Evolutionary conservation across 2,888 invertebrate genomes (phyloP).

Genomic region (Petrophora chlorosata): DNA sequence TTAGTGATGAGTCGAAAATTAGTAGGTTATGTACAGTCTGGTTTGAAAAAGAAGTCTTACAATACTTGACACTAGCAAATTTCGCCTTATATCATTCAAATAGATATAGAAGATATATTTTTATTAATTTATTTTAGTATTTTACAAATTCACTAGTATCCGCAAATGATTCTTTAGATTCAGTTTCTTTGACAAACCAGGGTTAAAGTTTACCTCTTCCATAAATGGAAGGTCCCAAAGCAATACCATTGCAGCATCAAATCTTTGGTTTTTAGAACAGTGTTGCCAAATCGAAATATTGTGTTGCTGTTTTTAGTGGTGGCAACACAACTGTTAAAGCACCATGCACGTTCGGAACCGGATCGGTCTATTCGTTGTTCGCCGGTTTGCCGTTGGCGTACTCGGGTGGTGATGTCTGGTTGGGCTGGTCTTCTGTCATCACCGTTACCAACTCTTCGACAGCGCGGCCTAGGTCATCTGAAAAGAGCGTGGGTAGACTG

Average conservation of each 20-base stretch:
- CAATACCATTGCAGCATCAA: constrained; percentile 38
- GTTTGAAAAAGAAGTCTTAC: constrained; percentile 26
- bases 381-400: constrained; percentile 78
- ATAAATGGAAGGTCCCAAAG: constrained; percentile 31
- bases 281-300: constrained; percentile 65
- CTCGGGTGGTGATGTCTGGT: constrained; percentile 68
- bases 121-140: constrained; percentile 9
- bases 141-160: constrained; percentile 8
- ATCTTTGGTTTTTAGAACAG: constrained; percentile 54
- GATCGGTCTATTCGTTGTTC: constrained; percentile 57
- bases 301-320: constrained; percentile 21
- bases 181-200: constrained; percentile 7
- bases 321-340: constrained; percentile 47
- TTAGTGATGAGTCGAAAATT: constrained; percentile 83
- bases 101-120: neutral
- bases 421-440: constrained; percentile 88
- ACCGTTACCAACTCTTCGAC: constrained; percentile 95
- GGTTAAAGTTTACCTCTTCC: constrained; percentile 11
- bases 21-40: constrained; percentile 48
- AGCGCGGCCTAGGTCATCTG: constrained; percentile 93
- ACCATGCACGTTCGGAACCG: constrained; percentile 42
- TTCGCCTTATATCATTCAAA: constrained; percentile 6
- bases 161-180: neutral
- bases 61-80: constrained; percentile 7
- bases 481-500: constrained; percentile 36